A percentile compares a stretch with the other conserved stretches of the same genome.
phyloP scores from a whole-genome alignment of 2,797 vertebrate genomes.

The Poeciliopsis paucimaculata region DNA sequence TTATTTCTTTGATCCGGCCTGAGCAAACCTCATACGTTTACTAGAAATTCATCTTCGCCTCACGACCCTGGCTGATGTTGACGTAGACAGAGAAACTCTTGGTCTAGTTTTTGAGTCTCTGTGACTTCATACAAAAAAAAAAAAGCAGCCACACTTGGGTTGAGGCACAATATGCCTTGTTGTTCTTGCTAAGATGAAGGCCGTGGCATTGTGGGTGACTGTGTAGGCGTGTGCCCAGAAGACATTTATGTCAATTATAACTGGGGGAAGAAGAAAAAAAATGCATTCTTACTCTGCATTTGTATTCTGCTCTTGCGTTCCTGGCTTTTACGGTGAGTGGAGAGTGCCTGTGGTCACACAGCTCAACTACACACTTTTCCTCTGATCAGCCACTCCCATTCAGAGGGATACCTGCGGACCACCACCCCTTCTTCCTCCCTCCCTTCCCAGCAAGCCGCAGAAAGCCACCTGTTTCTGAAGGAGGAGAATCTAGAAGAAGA shows the following conservation, averaged over 20 bases:
- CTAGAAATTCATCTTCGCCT: neutral
- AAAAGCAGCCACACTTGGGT: constrained; percentile 18
- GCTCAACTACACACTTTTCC: constrained; percentile 35
- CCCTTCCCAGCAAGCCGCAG: constrained; percentile 10
- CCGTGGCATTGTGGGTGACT: constrained; percentile 57
- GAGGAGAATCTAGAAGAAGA: constrained; percentile 32
- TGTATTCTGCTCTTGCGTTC: constrained; percentile 49
- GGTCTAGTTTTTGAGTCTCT: constrained; percentile 32
- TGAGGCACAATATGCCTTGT: constrained; percentile 62
- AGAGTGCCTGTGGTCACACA: constrained; percentile 42
- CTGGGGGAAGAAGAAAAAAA: constrained; percentile 46
- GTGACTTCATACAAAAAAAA: constrained; percentile 33
- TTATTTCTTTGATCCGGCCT: neutral
- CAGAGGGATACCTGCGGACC: constrained; percentile 43
- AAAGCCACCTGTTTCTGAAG: constrained; percentile 67
- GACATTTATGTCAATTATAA: constrained; percentile 70
- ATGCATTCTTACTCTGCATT: constrained; percentile 45
- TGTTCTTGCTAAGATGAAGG: constrained; percentile 73
- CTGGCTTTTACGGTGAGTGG: constrained; percentile 38
- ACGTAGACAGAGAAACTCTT: constrained; percentile 33
- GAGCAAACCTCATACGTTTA: neutral
- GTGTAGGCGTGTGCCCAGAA: constrained; percentile 62
- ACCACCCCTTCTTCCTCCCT: neutral
- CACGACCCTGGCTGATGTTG: constrained; percentile 23
- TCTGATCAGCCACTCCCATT: constrained; percentile 24